Conservation (phyloP, 1,140 invertebrate species). For the honey bee (Apis mellifera) region Amel_HAv3.1 CM009932.2:7842501-7843000, state of each 20-base stretch:
- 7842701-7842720: slow-evolving; percentile 59
- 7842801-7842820: slow-evolving; percentile 63
- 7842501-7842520: neutral
- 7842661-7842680: slow-evolving; percentile 57
- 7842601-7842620: slow-evolving; percentile 2
- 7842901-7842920: slow-evolving; percentile 74
- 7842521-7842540: slow-evolving; percentile 6
- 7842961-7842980: too few species aligned
- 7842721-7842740: neutral
- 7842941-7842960: neutral
- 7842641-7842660: slow-evolving; percentile 62
- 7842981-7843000: too few species aligned
- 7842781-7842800: slow-evolving; percentile 38
- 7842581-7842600: slow-evolving; percentile 8
- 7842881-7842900: slow-evolving; percentile 82
- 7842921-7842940: slow-evolving; percentile 74
- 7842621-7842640: slow-evolving; percentile 52
- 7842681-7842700: slow-evolving; percentile 63
- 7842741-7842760: neutral
- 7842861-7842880: slow-evolving; percentile 76
- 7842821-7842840: slow-evolving; percentile 64
- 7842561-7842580: slow-evolving; percentile 16
- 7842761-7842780: slow-evolving; percentile 44
- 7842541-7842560: slow-evolving; percentile 15
- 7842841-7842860: slow-evolving; percentile 56